phyloP scores from a whole-genome alignment of 2,797 vertebrate species.

The Valencia hispanica region DNA sequence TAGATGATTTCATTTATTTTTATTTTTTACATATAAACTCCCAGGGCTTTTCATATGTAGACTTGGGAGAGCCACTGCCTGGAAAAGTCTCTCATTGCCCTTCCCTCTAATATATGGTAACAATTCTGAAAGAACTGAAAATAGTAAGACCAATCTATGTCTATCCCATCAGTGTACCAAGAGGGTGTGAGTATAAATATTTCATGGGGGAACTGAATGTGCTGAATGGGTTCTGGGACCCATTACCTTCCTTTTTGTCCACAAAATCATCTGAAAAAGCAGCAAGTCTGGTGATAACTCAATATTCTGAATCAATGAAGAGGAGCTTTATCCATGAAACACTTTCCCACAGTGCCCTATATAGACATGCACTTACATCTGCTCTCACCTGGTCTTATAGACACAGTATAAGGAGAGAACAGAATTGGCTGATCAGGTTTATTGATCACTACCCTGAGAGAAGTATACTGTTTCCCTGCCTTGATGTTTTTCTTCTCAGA shows the following conservation, averaged over 20 bases:
- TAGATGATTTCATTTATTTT: too few relatives aligned
- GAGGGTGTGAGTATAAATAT: conserved; percentile 65
- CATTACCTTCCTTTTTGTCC: conserved; percentile 22
- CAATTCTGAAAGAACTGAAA: conserved; percentile 19
- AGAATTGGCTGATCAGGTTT: conserved; percentile 38
- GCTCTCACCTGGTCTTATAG: conserved; percentile 20
- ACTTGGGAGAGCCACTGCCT: neutral
- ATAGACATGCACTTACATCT: neutral
- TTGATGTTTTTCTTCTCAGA: neutral
- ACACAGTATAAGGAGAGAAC: conserved; percentile 35
- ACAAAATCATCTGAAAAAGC: conserved; percentile 21
- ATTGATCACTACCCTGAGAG: conserved; percentile 48
- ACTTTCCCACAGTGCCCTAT: conserved; percentile 11
- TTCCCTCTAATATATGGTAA: conserved; percentile 7
- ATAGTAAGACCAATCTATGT: conserved; percentile 37
- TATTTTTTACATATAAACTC: too few relatives aligned
- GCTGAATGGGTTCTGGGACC: conserved; percentile 34
- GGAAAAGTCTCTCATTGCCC: neutral
- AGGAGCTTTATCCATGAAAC: conserved; percentile 19
- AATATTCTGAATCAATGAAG: conserved; percentile 46
- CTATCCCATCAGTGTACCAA: conserved; percentile 41
- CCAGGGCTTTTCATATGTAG: too few relatives aligned
- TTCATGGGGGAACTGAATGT: conserved; percentile 49
- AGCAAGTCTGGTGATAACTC: conserved; percentile 33
- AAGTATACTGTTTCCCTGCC: neutral